These are phyloP conservation scores for Rhinichthys osculus DNA, from an alignment of 2,797 vertebrate genomes.

Conservation along the genomic window DNA sequence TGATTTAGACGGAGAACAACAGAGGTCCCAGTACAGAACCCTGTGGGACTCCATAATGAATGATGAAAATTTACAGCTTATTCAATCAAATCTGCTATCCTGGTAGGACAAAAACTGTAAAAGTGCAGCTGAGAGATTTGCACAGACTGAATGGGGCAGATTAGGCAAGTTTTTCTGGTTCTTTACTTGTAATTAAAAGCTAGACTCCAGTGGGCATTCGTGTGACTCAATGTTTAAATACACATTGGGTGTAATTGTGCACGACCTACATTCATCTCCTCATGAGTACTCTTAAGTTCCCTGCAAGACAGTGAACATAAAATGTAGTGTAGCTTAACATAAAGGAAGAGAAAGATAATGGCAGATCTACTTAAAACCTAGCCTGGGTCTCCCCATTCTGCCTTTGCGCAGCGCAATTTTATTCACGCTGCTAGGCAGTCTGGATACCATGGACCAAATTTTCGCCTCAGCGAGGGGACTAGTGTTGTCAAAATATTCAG, in stretches of 20 bases:
- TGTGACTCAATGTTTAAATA: slow-evolving; percentile 1
- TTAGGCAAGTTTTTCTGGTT: neutral
- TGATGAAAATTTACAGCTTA: neutral
- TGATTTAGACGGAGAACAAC: neutral
- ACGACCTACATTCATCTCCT: slow-evolving; percentile 6
- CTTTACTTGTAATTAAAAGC: slow-evolving; percentile 49
- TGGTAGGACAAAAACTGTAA: neutral
- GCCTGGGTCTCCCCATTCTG: too few relatives aligned
- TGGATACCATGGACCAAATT: too few relatives aligned
- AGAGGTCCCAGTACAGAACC: neutral
- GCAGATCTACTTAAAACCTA: neutral
- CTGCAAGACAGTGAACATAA: neutral
- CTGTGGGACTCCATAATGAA: neutral
- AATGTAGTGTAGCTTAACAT: neutral
- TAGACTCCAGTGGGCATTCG: slow-evolving; percentile 30
- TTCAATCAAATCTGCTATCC: neutral
- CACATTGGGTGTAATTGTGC: neutral
- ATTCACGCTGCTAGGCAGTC: too few relatives aligned
- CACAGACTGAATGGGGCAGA: neutral
- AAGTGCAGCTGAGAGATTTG: neutral
- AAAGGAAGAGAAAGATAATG: neutral
- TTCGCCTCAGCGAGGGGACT: too few relatives aligned
- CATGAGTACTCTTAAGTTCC: neutral
- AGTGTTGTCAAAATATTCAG: too few relatives aligned
- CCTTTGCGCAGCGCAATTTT: too few relatives aligned